Base-by-base conservation (phyloP, 2,113 vertebrate species). In the Nyctibius bracteatus region DNA sequence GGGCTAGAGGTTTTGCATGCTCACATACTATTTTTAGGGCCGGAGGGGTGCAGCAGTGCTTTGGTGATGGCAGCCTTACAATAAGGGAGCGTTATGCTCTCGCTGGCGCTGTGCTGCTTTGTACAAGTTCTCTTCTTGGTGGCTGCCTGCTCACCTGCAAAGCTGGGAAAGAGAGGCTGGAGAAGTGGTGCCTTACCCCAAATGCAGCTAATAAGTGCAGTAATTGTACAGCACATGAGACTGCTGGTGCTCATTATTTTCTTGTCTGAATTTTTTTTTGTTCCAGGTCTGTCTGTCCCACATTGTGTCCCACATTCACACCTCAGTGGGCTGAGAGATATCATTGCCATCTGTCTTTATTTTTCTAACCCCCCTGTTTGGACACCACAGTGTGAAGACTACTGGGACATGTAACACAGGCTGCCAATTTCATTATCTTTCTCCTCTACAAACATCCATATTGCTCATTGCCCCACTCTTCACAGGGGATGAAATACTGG, bases 331-430 rank as follows among this genome's bases (percentile, higher is more conserved):
- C 88, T 94, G 81, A 88, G 77, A 96, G 77, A 86, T 81, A 62
- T 27, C 39, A 54, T 10, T 89, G 67, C 96, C 97, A 98, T 98
- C 97, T 98, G 98, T 97, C 95, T 97, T 68, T 98, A 98, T 98
- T 98, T 98, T 97, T 97, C 94, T 95, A 96, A 96, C 89, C 93
- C 88, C 58, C 59, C 62, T 51, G 49, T 91, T 89, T 96, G 96
- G 97, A 94, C 65, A 70, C 21, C 22, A 33, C 30, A 31, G 59
- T 68, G 75, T 87, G 92, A 91, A 80, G 93, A 94, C 91, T 66
- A 58, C 68, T 30, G 94, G 92, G 88, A 68, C 43, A 3, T 57
- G 47, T 35, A 87, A 54, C 51, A 67, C 24, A 61, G 67, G 30
- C 91, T 95, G 97, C 95, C 97, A 98, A 71, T 81, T 94, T 92